Base-by-base conservation (phyloP, 2,113 vertebrate species). In the Chaetodon trifascialis region DNA sequence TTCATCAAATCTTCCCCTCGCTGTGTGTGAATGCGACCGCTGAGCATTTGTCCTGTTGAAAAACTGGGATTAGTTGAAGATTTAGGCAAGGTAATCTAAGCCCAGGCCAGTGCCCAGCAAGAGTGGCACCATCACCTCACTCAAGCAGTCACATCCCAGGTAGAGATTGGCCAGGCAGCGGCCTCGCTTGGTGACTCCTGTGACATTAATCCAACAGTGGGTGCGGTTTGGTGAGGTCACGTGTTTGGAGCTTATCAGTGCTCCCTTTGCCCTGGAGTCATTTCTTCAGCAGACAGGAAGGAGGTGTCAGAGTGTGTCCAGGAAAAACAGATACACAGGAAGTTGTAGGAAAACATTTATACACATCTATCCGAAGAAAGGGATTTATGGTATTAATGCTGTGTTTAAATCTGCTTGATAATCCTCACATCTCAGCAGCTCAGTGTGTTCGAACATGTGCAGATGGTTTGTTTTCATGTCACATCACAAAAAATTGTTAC, bases 131-230 rank as follows among this genome's bases (percentile, higher is more conserved):
- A 70, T 70, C 79, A 83, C 60, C 68, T 72, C 12, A 23, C 21
- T 66, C 10, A 76, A 46, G 11, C 54, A 60, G 60, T 76, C 80
- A 72, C 7, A 47, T 65, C 84, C 75, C 49, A 40, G 23, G 30
- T 82, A 51, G 67, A 80, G 83, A 80, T 67, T 71, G 83, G 36
- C 71, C 23, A 42, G 64, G 73, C 79, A 68, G 74, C 68, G 40
- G 19, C 23, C 4, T 65, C 9, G 5, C 40, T 0, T 21, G 23
- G 56, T 30, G 73, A 65, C 79, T 80, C 75, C 83, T 64, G 80
- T 17, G 82, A 84, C 23, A 82, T 67, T 92, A 94, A 94, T 94
- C 92, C 88, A 71, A 14, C 12, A 9, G 69, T 64, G 69, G 44
- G 59, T 36, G 23, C 10, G 8, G 72, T 65, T 54, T 49, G 79